Percentiles rank a stretch among this genome's conserved stretches.
These are phyloP conservation scores for Lepus oiostolus DNA, from an alignment of 2,797 vertebrate genomes.

Conservation along the genomic window DNA sequence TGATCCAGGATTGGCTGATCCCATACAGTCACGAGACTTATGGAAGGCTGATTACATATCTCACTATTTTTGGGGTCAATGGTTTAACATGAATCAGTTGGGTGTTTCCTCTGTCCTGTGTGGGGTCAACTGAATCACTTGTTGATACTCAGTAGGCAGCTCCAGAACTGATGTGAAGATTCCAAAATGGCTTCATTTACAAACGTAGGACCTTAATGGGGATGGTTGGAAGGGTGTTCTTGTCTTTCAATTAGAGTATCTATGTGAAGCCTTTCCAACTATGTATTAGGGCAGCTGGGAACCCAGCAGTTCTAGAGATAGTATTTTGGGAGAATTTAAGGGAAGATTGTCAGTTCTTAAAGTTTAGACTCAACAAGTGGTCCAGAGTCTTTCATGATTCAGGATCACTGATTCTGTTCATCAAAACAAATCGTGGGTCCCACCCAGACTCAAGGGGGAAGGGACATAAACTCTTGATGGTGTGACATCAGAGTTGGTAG, in stretches of 20 bases:
- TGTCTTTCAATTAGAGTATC: neutral
- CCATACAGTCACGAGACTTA: too few species aligned
- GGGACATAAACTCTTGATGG: neutral
- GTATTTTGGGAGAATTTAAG: neutral
- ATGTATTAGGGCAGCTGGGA: neutral
- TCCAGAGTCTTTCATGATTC: too few species aligned
- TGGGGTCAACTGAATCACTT: neutral
- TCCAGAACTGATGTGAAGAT: neutral
- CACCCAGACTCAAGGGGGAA: neutral
- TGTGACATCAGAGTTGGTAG: neutral
- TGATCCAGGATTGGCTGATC: too few species aligned
- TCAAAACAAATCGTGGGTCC: neutral
- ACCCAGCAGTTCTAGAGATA: neutral
- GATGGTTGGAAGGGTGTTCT: neutral
- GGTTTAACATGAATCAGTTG: neutral
- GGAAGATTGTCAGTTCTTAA: neutral
- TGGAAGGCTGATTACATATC: neutral
- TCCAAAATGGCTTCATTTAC: slow-evolving; percentile 8
- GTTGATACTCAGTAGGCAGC: neutral
- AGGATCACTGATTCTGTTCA: neutral
- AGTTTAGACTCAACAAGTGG: neutral
- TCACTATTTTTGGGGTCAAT: neutral
- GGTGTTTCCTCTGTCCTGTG: neutral
- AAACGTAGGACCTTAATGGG: neutral
- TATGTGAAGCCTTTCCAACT: neutral